Evolutionary conservation across 2,888 invertebrate genomes (phyloP).

Genomic region (Hemithea aestivaria): DNA sequence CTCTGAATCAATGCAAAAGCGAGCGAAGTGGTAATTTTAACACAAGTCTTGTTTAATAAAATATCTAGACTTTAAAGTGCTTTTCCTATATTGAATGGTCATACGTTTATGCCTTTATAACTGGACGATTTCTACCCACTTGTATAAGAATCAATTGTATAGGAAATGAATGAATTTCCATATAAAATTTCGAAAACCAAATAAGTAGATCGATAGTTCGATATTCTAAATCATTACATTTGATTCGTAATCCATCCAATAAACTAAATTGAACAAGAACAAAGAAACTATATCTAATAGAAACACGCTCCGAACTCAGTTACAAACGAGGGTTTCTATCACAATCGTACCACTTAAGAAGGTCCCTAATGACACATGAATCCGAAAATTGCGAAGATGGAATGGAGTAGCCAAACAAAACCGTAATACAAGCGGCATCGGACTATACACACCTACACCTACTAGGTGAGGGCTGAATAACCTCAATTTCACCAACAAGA

Average conservation of each 20-base stretch:
- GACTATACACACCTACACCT: constrained; percentile 33
- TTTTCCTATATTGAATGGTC: too few relatives aligned
- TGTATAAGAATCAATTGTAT: too few relatives aligned
- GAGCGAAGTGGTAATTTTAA: not conserved
- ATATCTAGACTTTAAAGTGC: too few relatives aligned
- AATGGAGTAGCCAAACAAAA: constrained; percentile 46
- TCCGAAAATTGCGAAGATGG: constrained; percentile 43
- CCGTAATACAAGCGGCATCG: constrained; percentile 42
- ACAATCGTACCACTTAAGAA: constrained; percentile 34
- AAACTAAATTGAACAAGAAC: constrained; percentile 3
- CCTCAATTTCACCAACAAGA: constrained; percentile 61
- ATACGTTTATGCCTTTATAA: too few relatives aligned
- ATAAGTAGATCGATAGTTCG: too few relatives aligned
- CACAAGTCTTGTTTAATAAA: not conserved
- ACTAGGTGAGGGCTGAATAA: constrained; percentile 45
- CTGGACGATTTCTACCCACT: too few relatives aligned
- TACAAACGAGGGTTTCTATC: constrained; percentile 19
- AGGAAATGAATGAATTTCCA: too few relatives aligned
- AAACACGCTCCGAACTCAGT: constrained; percentile 10
- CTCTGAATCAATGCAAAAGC: constrained; percentile 4
- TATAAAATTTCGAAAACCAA: too few relatives aligned
- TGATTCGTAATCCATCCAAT: too few relatives aligned
- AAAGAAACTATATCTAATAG: constrained; percentile 10
- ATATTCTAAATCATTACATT: too few relatives aligned
- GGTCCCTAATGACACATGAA: constrained; percentile 44